A percentile compares a stretch with the other conserved stretches of the same genome.
phyloP scores from a whole-genome alignment of 2,113 vertebrate genomes.

The Pyxicephalus adspersus region DNA sequence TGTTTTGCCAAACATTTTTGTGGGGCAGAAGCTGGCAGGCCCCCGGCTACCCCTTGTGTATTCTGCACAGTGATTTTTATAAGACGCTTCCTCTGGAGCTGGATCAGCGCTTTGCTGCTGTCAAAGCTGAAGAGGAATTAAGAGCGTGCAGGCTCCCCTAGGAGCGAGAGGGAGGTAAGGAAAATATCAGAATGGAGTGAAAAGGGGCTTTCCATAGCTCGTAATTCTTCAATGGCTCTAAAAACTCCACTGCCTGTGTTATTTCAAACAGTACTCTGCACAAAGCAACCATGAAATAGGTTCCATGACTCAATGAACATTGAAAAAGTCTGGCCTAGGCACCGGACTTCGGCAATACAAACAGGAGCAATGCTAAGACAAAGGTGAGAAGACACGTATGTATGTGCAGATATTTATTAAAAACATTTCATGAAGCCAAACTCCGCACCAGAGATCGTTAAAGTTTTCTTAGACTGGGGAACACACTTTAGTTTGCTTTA shows the following conservation, averaged over 20 bases:
- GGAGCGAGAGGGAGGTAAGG: conserved; percentile 48
- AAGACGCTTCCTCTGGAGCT: conserved; percentile 50
- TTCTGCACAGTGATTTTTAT: conserved; percentile 24
- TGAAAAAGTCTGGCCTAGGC: neutral
- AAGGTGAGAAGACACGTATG: too few relatives aligned
- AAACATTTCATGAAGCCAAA: too few relatives aligned
- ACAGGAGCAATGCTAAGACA: neutral
- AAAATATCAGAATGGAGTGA: conserved; percentile 35
- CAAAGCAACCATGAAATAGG: neutral
- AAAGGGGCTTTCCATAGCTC: conserved; percentile 24
- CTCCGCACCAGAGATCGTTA: too few relatives aligned
- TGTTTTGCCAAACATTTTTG: conserved; percentile 45
- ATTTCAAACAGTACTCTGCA: neutral
- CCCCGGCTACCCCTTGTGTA: neutral
- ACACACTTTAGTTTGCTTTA: too few relatives aligned
- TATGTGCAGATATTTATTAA: too few relatives aligned
- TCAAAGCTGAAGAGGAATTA: conserved; percentile 53
- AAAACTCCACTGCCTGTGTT: neutral
- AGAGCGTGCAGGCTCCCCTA: conserved; percentile 40
- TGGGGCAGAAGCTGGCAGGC: conserved; percentile 13
- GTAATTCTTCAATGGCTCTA: conserved; percentile 31
- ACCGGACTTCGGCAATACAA: neutral
- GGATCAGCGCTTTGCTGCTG: conserved; percentile 50
- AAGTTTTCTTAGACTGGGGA: too few relatives aligned
- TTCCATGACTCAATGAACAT: neutral